Percentiles rank a stretch among this genome's conserved stretches.
Evolutionary conservation across 2,113 vertebrate species (phyloP).

Genomic region (Phalacrocorax carbo): DNA sequence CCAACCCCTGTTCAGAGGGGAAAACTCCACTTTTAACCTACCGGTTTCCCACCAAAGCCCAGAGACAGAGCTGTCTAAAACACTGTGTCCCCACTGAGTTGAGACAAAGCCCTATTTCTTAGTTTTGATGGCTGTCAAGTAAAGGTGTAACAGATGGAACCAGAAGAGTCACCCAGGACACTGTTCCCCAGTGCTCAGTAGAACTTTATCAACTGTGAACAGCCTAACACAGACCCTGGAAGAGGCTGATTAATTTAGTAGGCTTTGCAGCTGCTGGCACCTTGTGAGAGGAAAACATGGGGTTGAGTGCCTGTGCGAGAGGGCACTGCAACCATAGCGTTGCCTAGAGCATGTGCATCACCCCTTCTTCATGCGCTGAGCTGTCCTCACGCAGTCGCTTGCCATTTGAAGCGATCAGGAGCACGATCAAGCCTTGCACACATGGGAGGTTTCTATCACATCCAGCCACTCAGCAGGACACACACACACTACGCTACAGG

Average conservation of each 20-base stretch:
- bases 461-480: not conserved
- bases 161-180: not conserved
- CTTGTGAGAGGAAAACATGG: not conserved
- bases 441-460: not conserved
- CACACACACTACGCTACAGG: not conserved
- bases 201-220: not conserved
- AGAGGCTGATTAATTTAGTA: not conserved
- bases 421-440: not conserved
- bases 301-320: not conserved
- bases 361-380: not conserved
- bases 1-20: not conserved
- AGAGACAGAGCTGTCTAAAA: not conserved
- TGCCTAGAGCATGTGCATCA: not conserved
- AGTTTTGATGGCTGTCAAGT: not conserved
- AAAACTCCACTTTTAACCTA: not conserved
- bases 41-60: not conserved
- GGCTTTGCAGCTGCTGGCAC: not conserved
- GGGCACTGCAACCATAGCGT: fast-evolving
- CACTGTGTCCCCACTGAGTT: not conserved
- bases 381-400: not conserved
- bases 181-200: not conserved
- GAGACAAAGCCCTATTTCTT: fast-evolving
- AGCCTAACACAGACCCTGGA: not conserved
- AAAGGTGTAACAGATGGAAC: not conserved
- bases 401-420: not conserved